Percentiles rank a stretch among this genome's conserved stretches.
phyloP scores from a whole-genome alignment of 2,888 invertebrate genomes.

The Masnerella sp. region DNA sequence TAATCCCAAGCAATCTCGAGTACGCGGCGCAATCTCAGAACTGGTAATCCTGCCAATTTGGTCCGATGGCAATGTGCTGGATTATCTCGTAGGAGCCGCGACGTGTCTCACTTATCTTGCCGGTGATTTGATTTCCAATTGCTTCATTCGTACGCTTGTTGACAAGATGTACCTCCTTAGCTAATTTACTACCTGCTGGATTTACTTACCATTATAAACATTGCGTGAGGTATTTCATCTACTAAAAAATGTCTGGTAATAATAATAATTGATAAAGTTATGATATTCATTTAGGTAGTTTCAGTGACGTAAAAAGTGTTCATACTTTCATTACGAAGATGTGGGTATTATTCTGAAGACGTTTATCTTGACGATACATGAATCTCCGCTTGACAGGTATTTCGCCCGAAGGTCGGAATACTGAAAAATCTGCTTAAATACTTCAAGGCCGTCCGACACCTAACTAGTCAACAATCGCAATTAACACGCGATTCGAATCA shows the following conservation, averaged over 20 bases:
- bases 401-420: too few species aligned
- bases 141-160: slow-evolving; percentile 33
- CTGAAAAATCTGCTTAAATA: too few species aligned
- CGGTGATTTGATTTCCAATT: slow-evolving; percentile 54
- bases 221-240: too few species aligned
- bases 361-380: too few species aligned
- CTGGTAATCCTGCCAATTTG: slow-evolving; percentile 75
- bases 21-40: slow-evolving; percentile 71
- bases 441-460: not conserved
- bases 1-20: slow-evolving; percentile 76
- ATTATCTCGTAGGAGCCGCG: slow-evolving; percentile 52
- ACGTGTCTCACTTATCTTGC: slow-evolving; percentile 58
- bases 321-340: too few species aligned
- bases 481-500: slow-evolving; percentile 1
- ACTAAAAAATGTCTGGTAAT: too few species aligned
- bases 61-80: slow-evolving; percentile 62
- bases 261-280: too few species aligned
- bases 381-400: too few species aligned
- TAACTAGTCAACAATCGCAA: slow-evolving; percentile 2
- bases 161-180: slow-evolving; percentile 12
- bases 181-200: not conserved
- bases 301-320: too few species aligned
- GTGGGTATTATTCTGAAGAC: too few species aligned
- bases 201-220: not conserved
- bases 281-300: too few species aligned